These are phyloP conservation scores for Acanthurus leucopareius DNA, from an alignment of 2,797 vertebrate genomes.

Conservation along the genomic window DNA sequence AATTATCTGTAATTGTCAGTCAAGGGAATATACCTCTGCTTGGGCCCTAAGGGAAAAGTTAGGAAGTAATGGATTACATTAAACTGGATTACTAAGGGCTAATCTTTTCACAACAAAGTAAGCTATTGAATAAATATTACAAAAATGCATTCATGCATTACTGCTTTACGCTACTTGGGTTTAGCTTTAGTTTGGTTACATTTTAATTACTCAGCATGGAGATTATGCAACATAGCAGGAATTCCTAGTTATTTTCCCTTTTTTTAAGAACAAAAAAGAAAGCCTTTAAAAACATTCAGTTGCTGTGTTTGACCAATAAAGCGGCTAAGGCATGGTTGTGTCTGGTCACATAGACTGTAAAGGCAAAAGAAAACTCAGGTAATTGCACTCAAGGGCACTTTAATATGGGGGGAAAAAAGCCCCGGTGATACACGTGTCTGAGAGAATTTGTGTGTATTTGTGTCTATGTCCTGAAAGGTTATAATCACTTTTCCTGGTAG, in stretches of 20 bases:
- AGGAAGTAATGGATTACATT: constrained; percentile 60
- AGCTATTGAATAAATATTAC: constrained; percentile 11
- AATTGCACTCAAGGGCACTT: not conserved
- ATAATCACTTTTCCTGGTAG: not conserved
- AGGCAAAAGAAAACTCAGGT: not conserved
- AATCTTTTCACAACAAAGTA: constrained; percentile 49
- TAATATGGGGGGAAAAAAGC: not conserved
- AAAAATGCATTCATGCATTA: constrained; percentile 5
- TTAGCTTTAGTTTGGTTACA: not conserved
- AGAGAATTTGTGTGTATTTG: not conserved
- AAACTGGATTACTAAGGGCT: constrained; percentile 52
- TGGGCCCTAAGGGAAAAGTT: constrained; percentile 16
- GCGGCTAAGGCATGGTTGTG: not conserved
- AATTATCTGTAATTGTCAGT: constrained; percentile 81
- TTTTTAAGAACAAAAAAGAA: not conserved
- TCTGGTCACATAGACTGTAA: not conserved
- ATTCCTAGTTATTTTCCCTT: not conserved
- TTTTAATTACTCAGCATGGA: not conserved
- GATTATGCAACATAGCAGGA: not conserved
- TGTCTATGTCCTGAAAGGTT: not conserved
- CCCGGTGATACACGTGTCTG: not conserved
- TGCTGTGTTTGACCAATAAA: not conserved
- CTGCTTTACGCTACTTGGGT: not conserved
- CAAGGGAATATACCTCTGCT: constrained; percentile 68
- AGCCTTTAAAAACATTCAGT: not conserved